Base-by-base conservation (phyloP, 2,113 vertebrate genomes). In the Maccullochella peelii region DNA sequence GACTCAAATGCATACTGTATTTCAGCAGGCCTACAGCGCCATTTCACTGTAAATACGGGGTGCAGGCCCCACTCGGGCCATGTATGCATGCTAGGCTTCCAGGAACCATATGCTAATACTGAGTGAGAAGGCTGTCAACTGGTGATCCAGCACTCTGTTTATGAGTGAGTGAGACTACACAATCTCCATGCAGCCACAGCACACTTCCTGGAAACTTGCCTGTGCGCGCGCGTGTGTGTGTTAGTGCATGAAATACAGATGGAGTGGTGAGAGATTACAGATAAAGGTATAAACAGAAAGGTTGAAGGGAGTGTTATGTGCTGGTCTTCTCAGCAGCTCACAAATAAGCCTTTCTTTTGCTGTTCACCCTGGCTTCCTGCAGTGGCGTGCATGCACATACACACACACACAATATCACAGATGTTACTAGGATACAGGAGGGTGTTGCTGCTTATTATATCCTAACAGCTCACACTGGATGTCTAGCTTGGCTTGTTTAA, bases 391-490 rank as follows among this genome's bases (percentile, higher is more conserved):
- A 38, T n/a, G 27, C 67, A 77, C 63, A 7, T 16, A 57, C 78
- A 68, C 50, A 68, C 59, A 58, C 74, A 74, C 52, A 40, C 36
- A 2, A 25, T 61, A 63, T 81, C 79, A 77, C 88, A 93, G 81
- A 91, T 90, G 93, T 95, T 95, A 95, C 92, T 91, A 93, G 84
- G 93, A 94, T 89, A 93, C 93, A 81, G 80, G 84, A 91, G 90
- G 86, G 89, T 91, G 92, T 89, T 92, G 81, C 82, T 89, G 83
- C 89, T 91, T 93, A 89, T 94, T 94, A 94, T 91, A 93, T 92
- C 88, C 92, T 55, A 84, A 68, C 86, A 83, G 82, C 87, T 90
- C 89, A 85, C 89, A 77, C 80, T 91, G 80, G 83, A 78, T 86
- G 82, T 77, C 85, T 80, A 86, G 90, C 83, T 88, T 71, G 67